Evolutionary conservation across 2,797 vertebrate genomes (phyloP).

Genomic region (Artibeus lituratus): DNA sequence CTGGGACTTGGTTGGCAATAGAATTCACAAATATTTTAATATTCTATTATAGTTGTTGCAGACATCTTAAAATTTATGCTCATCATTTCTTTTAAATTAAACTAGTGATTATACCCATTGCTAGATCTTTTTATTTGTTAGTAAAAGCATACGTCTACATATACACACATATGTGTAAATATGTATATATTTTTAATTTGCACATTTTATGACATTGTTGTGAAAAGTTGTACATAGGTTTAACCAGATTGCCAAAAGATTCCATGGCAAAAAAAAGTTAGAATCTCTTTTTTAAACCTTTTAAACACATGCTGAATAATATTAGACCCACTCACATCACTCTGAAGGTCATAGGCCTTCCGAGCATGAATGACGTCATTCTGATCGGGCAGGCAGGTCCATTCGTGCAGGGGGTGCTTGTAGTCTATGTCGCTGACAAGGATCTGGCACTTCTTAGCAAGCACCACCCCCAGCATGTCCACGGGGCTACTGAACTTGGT

Average conservation of each 20-base stretch:
- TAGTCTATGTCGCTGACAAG: slow-evolving; percentile 93
- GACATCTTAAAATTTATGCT: slow-evolving; percentile 6
- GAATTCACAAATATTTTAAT: not conserved
- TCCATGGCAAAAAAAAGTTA: not conserved
- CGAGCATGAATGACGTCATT: slow-evolving; percentile 94
- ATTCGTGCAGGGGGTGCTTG: slow-evolving; percentile 89
- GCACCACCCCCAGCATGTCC: slow-evolving; percentile 91
- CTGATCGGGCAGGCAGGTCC: slow-evolving; percentile 96
- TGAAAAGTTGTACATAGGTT: not conserved
- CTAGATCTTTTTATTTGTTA: not conserved
- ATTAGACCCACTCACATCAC: slow-evolving; percentile 88
- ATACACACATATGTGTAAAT: too few species aligned
- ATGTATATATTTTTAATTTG: not conserved
- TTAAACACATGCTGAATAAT: not conserved
- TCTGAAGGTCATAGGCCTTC: slow-evolving; percentile 92
- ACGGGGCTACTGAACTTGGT: slow-evolving; percentile 90
- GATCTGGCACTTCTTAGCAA: slow-evolving; percentile 93
- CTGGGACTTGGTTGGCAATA: not conserved
- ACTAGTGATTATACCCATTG: not conserved
- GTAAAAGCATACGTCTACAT: not conserved
- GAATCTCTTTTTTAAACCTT: not conserved
- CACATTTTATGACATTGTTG: not conserved
- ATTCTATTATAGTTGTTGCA: not conserved
- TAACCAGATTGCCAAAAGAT: not conserved
- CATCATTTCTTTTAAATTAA: slow-evolving; percentile 9